Evolutionary conservation across 1,140 invertebrate species (phyloP), one percentile per base, ranked within the genome.

Genomic region (Sitobion miscanthi): DNA sequence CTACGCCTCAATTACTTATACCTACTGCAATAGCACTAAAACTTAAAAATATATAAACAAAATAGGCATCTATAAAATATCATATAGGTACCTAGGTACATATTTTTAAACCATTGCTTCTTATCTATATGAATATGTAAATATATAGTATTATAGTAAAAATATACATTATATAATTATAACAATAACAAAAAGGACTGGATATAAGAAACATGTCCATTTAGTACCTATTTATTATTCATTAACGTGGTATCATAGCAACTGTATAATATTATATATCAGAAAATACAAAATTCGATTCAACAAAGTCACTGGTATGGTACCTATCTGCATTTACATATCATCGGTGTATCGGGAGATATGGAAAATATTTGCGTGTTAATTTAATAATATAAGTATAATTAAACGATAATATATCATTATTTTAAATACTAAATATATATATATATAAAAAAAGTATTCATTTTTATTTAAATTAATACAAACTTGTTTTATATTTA

Each of bases 171-270:
- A 30, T n/a, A 69, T n/a, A 38, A 38, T 38, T 2, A 69, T n/a
- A n/a, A 42, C 42, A 42, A 42, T 14, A 69, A n/a, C 25, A 69
- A 69, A 69, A 69, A 69, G 11, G 0, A 62, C 62, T n/a, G 30
- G 62, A 69, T 69, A 69, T 11, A n/a, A 9, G 9, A 62, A 62
- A 5, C 30, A 69, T 69, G 14, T 69, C 4, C n/a, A n/a, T n/a
- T 69, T 69, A 77, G 62, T 47, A 47, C 6, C 7, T 77, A 77
- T 77, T 69, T n/a, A 77, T 30, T 23, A 54, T 17, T 77, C 14
- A 77, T 30, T 85, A 23, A 86, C 14, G 11, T 54, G n/a, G 87
- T 88, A 88, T 88, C 87, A 21, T 88, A 88, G 87, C 87, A 88
- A 88, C 87, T 54, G 35, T 85, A 30, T 25, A 47, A 42, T 45